Base-by-base conservation (phyloP, 2,888 invertebrate genomes). In the Platynereis dumerilii region DNA sequence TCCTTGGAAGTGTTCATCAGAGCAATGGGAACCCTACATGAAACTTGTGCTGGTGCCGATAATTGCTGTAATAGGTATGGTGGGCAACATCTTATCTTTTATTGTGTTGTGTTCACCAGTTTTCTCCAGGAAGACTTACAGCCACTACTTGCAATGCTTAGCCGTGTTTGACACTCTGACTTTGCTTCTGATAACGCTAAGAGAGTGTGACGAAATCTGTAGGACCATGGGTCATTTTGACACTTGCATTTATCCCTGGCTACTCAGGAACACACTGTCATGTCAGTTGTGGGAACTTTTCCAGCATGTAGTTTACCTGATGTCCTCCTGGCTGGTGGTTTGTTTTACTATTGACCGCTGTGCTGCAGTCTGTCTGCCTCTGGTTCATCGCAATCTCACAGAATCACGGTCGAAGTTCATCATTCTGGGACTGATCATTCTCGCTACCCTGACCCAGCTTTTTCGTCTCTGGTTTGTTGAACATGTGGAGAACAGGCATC, bases 311-410 rank as follows among this genome's bases (percentile, higher is more conserved):
- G 60, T 69, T 17, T 52, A 24, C 27, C 54, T 69, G 27, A 65
- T 69, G 67, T 67, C 64, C 7, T 69, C 69, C 2, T 69, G 69
- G 69, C 58, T 69, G 22, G 39, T 69, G 28, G 67, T 69, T n/a
- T 68, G 64, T 42, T 69, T 69, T 44, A 69, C 69, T 7, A 20
- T 67, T 12, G 69, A 69, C 57, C 64, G 69, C 27, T 64, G 60
- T 56, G 58, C 67, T 15, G 69, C 69, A n/a, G 69, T 69, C 20
- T 69, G 67, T 56, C 64, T 64, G 29, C 69, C 69, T 5, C 55
- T 69, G 27, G 44, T 59, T 12, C 58, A 48, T 2, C 28, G 67
- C 1, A 54, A 61, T 10, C 67, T 67, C 45, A 69, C 67, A 12
- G 65, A 54, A 34, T 12, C 34, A 24, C 10, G 60, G 17, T 67